A percentile compares a stretch with the other conserved stretches of the same genome.
Conservation (phyloP, 2,888 invertebrate species). For the Augiades crinisus region DNA sequence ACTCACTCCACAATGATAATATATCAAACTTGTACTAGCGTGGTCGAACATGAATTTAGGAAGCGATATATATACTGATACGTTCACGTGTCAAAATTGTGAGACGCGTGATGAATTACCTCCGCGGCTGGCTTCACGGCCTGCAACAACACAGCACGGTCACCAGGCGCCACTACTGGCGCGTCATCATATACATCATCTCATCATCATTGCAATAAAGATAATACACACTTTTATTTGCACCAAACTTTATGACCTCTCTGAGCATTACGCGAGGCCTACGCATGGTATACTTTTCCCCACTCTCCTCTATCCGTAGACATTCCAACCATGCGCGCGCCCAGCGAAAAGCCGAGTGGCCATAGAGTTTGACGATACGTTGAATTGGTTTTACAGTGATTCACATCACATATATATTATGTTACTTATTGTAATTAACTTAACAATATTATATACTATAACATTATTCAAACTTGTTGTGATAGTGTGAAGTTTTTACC, state of each 20-base stretch:
- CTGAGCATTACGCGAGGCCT: neutral
- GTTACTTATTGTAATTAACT: too few relatives aligned
- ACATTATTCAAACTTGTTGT: neutral
- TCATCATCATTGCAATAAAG: neutral
- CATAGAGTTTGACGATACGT: neutral
- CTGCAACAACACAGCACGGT: slow-evolving; percentile 83
- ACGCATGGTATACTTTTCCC: neutral
- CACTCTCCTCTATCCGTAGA: too few relatives aligned
- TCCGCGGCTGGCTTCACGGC: slow-evolving; percentile 86
- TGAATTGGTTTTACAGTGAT: too few relatives aligned
- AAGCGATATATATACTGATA: slow-evolving; percentile 74
- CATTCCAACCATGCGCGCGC: neutral
- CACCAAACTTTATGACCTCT: neutral
- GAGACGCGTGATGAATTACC: slow-evolving; percentile 76
- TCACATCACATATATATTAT: too few relatives aligned
- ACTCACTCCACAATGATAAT: slow-evolving; percentile 69
- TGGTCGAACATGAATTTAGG: slow-evolving; percentile 71
- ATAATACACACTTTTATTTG: neutral
- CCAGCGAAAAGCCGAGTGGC: neutral
- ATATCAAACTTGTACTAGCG: slow-evolving; percentile 65
- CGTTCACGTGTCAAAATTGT: slow-evolving; percentile 54
- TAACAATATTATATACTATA: too few relatives aligned
- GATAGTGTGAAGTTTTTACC: neutral
- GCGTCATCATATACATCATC: neutral
- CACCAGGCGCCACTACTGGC: slow-evolving; percentile 40